Evolutionary conservation across 2,888 invertebrate genomes (phyloP).

Genomic region (Patella caerulea): DNA sequence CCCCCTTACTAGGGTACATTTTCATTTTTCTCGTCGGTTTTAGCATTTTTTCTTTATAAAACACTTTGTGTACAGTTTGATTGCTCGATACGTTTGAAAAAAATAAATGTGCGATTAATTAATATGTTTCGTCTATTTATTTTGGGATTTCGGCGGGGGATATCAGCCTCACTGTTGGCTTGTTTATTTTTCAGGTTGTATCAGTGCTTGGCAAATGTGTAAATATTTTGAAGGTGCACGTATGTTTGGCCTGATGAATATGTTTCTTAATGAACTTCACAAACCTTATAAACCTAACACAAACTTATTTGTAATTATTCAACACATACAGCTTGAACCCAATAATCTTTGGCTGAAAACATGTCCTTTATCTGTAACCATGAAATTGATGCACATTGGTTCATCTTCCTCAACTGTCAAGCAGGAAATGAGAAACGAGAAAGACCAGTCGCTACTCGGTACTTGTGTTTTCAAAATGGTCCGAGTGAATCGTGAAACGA

Average conservation of each 20-base stretch:
- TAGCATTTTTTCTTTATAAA: too few relatives aligned
- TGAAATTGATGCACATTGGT: background rate
- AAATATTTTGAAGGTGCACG: background rate
- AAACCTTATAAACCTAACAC: too few relatives aligned
- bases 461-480: background rate
- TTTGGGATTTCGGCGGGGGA: too few relatives aligned
- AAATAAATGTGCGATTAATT: too few relatives aligned
- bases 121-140: too few relatives aligned
- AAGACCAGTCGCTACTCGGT: background rate
- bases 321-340: background rate
- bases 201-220: constrained; percentile 1
- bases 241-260: background rate
- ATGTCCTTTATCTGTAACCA: background rate
- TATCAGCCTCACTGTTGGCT: too few relatives aligned
- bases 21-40: too few relatives aligned
- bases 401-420: background rate
- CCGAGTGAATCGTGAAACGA: background rate
- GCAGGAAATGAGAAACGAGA: background rate
- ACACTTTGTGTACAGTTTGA: too few relatives aligned
- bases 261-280: background rate
- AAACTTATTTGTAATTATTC: background rate
- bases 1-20: too few relatives aligned
- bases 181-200: background rate
- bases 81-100: too few relatives aligned
- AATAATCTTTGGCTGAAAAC: background rate